Base-by-base conservation (phyloP, 2,797 vertebrate species). In the Helarctos malayanus region DNA sequence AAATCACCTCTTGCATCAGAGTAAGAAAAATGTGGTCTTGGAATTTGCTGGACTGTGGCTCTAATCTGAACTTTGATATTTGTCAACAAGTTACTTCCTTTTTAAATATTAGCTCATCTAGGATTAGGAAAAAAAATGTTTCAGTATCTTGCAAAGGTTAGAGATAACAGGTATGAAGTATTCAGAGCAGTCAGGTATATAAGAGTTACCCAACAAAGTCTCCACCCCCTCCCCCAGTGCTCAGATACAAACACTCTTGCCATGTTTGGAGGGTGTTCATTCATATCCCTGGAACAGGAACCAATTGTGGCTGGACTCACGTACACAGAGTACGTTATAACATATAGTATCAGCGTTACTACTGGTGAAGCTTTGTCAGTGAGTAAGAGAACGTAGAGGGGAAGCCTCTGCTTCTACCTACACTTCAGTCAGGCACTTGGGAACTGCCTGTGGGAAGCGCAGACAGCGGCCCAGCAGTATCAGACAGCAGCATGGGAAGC, bases 401-500 rank as follows among this genome's bases (percentile, higher is more conserved):
- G 8, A 49, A 76, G 29, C 4, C 32, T 21, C 45, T 52, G 5
- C 7, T n/a, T 29, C 85, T 73, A 3, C 8, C 15, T 49, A 23
- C 3, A 27, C 38, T 75, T 81, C 35, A 7, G 12, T 25, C 19
- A 35, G 54, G 25, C 9, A 35, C 32, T 11, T 76, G 15, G 71
- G 35, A 41, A 19, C 3, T 79, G 27, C 23, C 16, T 18, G 13
- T n/a, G 21, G 29, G 32, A 11, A 45, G 12, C 23, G 25, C 23
- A 69, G 49, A 56, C 10, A 56, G 0, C 15, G 15, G 7, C 1
- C 10, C 1, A 16, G 9, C 2, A n/a, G 14, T 25, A 25, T 57
- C 27, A 13, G 21, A 23, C 13, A 41, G 18, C 4, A 59, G 3
- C 12, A n/a, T 5, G 16, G 38, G 7, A 9, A 4, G 8, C 12